A percentile compares a stretch with the other conserved stretches of the same genome.
These are phyloP conservation scores for Machaerirhynchus nigripectus DNA, from an alignment of 2,113 vertebrate genomes.

Conservation along the genomic window DNA sequence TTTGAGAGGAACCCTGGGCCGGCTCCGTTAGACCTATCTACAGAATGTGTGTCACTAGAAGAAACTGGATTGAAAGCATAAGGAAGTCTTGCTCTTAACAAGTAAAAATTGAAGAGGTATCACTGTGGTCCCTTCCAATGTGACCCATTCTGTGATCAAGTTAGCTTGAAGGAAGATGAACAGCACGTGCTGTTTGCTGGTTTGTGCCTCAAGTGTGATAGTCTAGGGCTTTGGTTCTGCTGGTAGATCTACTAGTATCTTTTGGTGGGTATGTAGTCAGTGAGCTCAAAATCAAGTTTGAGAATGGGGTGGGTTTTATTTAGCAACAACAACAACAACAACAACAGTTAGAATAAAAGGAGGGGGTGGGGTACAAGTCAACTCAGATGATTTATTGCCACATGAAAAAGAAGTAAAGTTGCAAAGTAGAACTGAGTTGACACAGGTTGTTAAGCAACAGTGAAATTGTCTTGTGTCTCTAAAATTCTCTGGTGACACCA, in stretches of 20 bases:
- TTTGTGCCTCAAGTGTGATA: neutral
- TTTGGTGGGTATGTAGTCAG: neutral
- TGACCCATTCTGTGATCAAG: neutral
- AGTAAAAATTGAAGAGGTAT: neutral
- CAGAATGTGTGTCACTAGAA: neutral
- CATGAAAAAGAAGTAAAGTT: neutral
- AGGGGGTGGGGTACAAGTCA: neutral
- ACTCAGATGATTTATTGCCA: neutral
- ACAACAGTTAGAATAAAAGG: neutral
- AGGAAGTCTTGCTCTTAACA: neutral
- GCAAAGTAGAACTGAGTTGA: neutral
- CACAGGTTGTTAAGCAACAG: neutral
- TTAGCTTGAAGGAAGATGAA: neutral
- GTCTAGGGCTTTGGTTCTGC: neutral
- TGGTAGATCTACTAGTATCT: neutral
- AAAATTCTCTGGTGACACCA: neutral
- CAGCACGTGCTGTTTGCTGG: neutral
- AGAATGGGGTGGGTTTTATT: neutral
- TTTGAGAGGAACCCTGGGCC: neutral
- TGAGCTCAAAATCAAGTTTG: neutral
- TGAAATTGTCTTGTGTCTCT: neutral
- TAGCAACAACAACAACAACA: neutral
- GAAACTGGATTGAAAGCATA: neutral
- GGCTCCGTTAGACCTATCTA: neutral
- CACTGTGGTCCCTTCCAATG: neutral